Evolutionary conservation across 2,113 vertebrate species (phyloP), one percentile per base, ranked within the genome.

Genomic region (Cyanoliseus patagonus): DNA sequence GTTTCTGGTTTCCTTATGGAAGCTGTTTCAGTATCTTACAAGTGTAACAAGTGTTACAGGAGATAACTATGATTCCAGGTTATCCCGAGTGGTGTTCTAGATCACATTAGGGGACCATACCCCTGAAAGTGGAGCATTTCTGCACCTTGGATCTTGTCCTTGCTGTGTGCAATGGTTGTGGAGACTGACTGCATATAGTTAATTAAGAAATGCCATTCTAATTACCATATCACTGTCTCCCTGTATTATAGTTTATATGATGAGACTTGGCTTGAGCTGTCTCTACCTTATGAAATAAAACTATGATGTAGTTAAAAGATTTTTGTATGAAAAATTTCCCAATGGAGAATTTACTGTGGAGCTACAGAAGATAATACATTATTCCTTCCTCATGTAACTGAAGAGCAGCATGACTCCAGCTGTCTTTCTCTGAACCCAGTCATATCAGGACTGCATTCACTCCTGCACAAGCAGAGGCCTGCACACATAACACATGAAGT

Each of bases 141-240:
- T 90, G 37, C 49, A 66, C n/a, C 41, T 79, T 51, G 42, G 13
- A 57, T 83, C 47, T 82, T 74, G n/a, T 84, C 18, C 31, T 80
- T 83, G 27, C 42, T 75, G 10, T 67, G 22, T 3, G 4, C 77
- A 51, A 41, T 62, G 44, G 20, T 63, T 59, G 72, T 70, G 68
- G 46, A 83, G 53, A 28, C 84, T 62, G 20, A 8, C 33, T 87
- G 33, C 41, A 11, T 74, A 23, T 23, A 91, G 41, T 78, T 94
- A 80, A 85, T 94, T 89, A 92, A 81, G 70, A 94, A 82, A 82
- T 76, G 52, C 30, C 30, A 6, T 87, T 94, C 84, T 94, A 62
- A 94, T 94, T 82, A 89, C 81, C 13, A 17, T 46, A 16, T 84
- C 7, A 0, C 63, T 44, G 18, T 94, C 73, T 95, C 94, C 42